Base-by-base conservation (phyloP, 2,113 vertebrate species). In the Lycocorax pyrrhopterus region DNA sequence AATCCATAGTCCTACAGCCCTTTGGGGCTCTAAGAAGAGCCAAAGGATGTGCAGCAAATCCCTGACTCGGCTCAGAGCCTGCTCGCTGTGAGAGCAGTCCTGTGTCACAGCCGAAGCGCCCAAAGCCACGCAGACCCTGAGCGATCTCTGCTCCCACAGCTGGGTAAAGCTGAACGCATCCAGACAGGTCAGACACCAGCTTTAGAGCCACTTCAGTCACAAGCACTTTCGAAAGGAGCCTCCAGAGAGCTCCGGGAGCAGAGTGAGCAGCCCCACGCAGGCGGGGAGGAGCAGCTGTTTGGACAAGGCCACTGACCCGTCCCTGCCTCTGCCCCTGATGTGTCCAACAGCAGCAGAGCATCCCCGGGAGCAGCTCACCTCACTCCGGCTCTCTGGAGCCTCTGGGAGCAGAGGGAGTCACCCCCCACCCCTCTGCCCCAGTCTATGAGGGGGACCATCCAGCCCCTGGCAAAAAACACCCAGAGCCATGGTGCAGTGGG, bases 131-230 rank as follows among this genome's bases (percentile, higher is more conserved):
- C 13, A 63, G 27, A 21, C 8, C 23, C 27, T 6, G 11, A 19
- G 33, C 20, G 10, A 20, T 0, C 26, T 12, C 56, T 46, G 25
- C 51, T 82, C 1, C 5, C 10, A 8, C 9, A 52, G 2, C 0
- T 0, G 35, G 72, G 9, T 32, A 9, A 86, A 63, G 27, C 15
- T 16, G 13, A 79, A n/a, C 59, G 30, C 41, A 56, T 7, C n/a
- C 80, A 73, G 63, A 25, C 4, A 20, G 15, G 49, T 29, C 53
- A 88, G 37, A 41, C 13, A 16, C 1, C 76, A 80, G 12, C 55
- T 81, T 4, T 6, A 39, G 37, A 80, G n/a, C 4, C 46, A 15
- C 35, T 59, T n/a, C 30, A 11, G 4, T 0, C 10, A 14, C 15
- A n/a, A 52, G 18, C 9, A 32, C 69, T n/a, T n/a, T 30, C 1